Percentiles rank a stretch among this genome's conserved stretches.
Conservation (phyloP, 1,140 invertebrate species). For the Eriocheir sinensis region DNA sequence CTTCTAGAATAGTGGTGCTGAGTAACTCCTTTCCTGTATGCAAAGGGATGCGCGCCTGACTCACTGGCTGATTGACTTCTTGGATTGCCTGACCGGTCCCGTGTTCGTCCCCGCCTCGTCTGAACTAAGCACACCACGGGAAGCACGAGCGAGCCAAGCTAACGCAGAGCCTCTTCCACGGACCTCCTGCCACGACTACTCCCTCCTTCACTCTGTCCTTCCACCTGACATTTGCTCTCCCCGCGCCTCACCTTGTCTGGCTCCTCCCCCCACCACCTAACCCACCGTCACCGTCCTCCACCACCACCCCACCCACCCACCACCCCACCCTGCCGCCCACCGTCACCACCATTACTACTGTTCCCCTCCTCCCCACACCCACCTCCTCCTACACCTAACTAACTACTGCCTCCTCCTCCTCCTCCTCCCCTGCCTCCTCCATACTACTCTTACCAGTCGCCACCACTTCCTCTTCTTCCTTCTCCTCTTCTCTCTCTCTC, state of each 20-base stretch:
- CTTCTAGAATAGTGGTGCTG: too few relatives aligned
- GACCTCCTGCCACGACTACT: not conserved
- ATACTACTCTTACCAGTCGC: not conserved
- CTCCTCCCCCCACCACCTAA: not conserved
- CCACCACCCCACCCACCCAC: not conserved
- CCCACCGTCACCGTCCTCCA: not conserved
- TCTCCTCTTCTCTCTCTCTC: not conserved
- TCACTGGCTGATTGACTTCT: too few relatives aligned
- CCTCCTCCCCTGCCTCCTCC: not conserved
- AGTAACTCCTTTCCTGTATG: not conserved
- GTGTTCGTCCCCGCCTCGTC: not conserved
- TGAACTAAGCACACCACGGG: not conserved
- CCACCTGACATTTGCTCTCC: slow-evolving; percentile 9
- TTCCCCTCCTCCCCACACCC: not conserved
- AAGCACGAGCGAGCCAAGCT: not conserved
- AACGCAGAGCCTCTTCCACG: not conserved
- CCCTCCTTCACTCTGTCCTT: slow-evolving; percentile 3
- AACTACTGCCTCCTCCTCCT: not conserved
- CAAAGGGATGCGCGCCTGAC: too few relatives aligned
- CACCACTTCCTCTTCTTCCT: not conserved
- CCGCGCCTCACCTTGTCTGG: slow-evolving; percentile 5
- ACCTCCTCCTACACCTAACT: not conserved
- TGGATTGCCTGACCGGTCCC: too few relatives aligned
- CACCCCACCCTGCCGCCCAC: not conserved
- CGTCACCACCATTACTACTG: not conserved